A percentile compares a stretch with the other conserved stretches of the same genome.
Evolutionary conservation across 2,888 invertebrate genomes (phyloP).

Genomic region (Drosophila engyochracea): DNA sequence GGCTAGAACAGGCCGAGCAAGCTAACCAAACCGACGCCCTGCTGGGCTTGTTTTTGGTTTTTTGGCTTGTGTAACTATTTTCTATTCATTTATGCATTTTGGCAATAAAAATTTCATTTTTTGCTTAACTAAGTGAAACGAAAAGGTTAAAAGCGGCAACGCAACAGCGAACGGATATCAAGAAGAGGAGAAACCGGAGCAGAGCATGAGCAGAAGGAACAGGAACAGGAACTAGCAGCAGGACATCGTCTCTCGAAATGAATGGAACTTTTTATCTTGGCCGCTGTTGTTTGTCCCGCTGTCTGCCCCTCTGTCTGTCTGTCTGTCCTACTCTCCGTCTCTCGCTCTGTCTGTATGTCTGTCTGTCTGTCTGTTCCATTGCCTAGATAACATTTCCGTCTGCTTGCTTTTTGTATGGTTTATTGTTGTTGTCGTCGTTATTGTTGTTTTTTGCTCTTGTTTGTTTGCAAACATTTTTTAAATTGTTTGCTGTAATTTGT

Average conservation of each 20-base stretch:
- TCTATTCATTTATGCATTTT: constrained; percentile 81
- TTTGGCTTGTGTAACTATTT: constrained; percentile 69
- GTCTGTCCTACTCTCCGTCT: constrained; percentile 24
- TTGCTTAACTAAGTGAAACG: constrained; percentile 81
- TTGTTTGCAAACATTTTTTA: constrained; percentile 80
- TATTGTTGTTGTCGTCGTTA: constrained; percentile 20
- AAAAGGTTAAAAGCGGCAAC: constrained; percentile 72
- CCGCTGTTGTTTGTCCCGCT: constrained; percentile 38
- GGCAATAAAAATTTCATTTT: constrained; percentile 79
- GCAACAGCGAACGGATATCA: constrained; percentile 51
- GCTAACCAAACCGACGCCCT: background rate
- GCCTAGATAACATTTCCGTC: constrained; percentile 76
- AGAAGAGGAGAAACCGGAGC: constrained; percentile 3
- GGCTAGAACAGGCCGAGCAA: background rate
- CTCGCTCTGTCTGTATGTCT: constrained; percentile 24
- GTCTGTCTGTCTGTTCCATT: constrained; percentile 51
- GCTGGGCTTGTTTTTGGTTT: constrained; percentile 25
- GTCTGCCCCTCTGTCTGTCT: constrained; percentile 46
- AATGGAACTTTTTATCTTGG: constrained; percentile 68
- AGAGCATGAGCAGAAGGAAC: background rate
- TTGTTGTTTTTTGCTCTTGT: constrained; percentile 48
- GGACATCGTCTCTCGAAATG: constrained; percentile 50
- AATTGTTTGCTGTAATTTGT: constrained; percentile 80
- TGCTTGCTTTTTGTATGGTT: constrained; percentile 43
- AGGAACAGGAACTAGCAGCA: constrained; percentile 16